Conservation (phyloP, 2,888 invertebrate genomes). For the Nomada hirtipes region DNA sequence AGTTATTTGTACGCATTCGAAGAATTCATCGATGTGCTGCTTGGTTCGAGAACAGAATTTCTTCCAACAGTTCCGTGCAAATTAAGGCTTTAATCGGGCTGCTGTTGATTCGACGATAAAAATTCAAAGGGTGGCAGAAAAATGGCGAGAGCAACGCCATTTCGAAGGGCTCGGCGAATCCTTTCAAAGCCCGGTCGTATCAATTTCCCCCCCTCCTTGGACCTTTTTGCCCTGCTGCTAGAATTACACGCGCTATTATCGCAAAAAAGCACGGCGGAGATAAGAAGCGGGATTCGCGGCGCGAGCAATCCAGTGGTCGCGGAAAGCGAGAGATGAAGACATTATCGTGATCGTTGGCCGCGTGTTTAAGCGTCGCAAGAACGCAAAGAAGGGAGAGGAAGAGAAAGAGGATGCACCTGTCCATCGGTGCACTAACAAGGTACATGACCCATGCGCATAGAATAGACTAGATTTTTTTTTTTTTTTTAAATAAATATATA, state of each 20-base stretch:
- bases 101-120: not conserved
- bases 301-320: constrained; percentile 52
- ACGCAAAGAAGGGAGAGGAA: constrained; percentile 44
- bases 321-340: constrained; percentile 68
- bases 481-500: constrained; percentile 7
- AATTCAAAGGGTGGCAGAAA: not conserved
- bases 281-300: constrained; percentile 56
- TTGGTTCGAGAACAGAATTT: not conserved
- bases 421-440: constrained; percentile 39
- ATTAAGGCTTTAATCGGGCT: not conserved
- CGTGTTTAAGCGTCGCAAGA: constrained; percentile 62
- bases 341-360: constrained; percentile 66
- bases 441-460: constrained; percentile 25
- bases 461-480: not conserved
- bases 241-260: constrained; percentile 55
- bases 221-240: constrained; percentile 37
- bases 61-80: not conserved
- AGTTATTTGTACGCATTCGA: not conserved
- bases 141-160: not conserved
- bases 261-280: constrained; percentile 49
- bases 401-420: constrained; percentile 42
- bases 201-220: not conserved
- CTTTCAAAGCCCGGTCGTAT: constrained; percentile 23
- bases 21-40: not conserved
- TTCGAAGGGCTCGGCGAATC: not conserved